Percentiles rank a stretch among this genome's conserved stretches.
These are phyloP conservation scores for Macrostomum lignano DNA, from an alignment of 1,140 invertebrate genomes.

Conservation along the genomic window DNA sequence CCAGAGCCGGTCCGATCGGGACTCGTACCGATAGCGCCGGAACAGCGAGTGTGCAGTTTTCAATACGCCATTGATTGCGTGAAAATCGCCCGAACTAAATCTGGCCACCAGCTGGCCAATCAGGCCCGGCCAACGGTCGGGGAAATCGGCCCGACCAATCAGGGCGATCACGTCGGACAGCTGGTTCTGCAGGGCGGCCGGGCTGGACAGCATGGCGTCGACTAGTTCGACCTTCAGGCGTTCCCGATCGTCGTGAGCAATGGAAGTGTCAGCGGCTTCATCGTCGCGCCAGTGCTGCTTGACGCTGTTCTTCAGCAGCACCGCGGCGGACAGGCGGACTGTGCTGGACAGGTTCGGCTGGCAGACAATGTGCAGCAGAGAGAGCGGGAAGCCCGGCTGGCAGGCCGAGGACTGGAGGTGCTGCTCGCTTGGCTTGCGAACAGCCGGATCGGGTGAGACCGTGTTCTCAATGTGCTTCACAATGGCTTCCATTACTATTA, in stretches of 20 bases:
- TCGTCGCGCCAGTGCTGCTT: conserved; percentile 71
- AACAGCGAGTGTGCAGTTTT: conserved; percentile 79
- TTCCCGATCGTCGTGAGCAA: neutral
- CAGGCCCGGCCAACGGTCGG: conserved; percentile 63
- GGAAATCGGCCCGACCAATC: conserved; percentile 73
- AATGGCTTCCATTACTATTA: conserved; percentile 34
- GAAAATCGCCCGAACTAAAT: conserved; percentile 61
- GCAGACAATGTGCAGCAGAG: conserved; percentile 53
- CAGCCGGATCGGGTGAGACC: conserved; percentile 46
- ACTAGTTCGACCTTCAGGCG: neutral
- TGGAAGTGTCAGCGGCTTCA: conserved; percentile 10
- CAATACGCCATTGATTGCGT: conserved; percentile 71
- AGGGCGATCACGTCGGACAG: conserved; percentile 77
- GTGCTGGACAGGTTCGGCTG: conserved; percentile 42
- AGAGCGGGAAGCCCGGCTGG: conserved; percentile 60
- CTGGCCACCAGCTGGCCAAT: conserved; percentile 66
- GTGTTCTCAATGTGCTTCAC: conserved; percentile 57
- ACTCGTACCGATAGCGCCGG: conserved; percentile 53
- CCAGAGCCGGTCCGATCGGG: conserved; percentile 74
- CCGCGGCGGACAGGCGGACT: conserved; percentile 53
- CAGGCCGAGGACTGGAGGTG: conserved; percentile 60
- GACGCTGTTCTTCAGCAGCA: conserved; percentile 82
- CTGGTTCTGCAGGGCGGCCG: conserved; percentile 11
- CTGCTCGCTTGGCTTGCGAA: conserved; percentile 53
- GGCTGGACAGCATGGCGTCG: conserved; percentile 3